Percentiles rank a stretch among this genome's conserved stretches.
Evolutionary conservation across 2,888 invertebrate genomes (phyloP).

Genomic region (Dinocampus coccinellae): DNA sequence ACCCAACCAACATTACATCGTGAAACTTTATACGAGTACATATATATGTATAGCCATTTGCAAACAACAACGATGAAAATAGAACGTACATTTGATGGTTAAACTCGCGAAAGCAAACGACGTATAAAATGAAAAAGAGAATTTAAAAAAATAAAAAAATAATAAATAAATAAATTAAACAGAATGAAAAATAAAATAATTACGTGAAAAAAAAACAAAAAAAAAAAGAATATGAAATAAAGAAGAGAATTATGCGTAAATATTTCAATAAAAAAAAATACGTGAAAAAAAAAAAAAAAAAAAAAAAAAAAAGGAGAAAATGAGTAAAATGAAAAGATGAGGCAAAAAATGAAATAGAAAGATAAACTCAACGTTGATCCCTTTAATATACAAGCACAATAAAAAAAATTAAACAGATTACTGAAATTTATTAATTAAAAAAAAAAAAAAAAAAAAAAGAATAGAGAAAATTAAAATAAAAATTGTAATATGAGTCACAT

Average conservation of each 20-base stretch:
- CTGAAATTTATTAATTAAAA: slow-evolving; percentile 5
- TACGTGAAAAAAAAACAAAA: too few relatives aligned
- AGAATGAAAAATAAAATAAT: too few relatives aligned
- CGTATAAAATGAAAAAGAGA: neutral
- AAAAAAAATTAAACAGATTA: neutral
- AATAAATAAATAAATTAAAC: neutral
- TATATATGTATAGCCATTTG: neutral
- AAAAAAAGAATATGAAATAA: too few relatives aligned
- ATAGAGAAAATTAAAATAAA: too few relatives aligned
- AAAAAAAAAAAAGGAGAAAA: neutral
- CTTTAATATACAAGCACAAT: neutral
- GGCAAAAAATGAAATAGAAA: neutral
- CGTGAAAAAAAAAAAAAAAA: neutral
- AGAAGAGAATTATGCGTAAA: too few relatives aligned
- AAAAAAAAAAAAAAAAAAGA: neutral
- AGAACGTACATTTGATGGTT: slow-evolving; percentile 18
- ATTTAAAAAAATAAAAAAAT: neutral
- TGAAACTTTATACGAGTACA: slow-evolving; percentile 19
- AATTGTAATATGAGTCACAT: neutral
- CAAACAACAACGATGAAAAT: slow-evolving; percentile 21
- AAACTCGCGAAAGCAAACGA: neutral
- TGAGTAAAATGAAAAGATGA: neutral
- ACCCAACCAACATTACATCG: slow-evolving; percentile 6
- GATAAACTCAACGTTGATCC: neutral
- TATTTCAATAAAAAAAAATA: neutral